Evolutionary conservation across 2,113 vertebrate species (phyloP).

Genomic region (Peromyscus californicus): DNA sequence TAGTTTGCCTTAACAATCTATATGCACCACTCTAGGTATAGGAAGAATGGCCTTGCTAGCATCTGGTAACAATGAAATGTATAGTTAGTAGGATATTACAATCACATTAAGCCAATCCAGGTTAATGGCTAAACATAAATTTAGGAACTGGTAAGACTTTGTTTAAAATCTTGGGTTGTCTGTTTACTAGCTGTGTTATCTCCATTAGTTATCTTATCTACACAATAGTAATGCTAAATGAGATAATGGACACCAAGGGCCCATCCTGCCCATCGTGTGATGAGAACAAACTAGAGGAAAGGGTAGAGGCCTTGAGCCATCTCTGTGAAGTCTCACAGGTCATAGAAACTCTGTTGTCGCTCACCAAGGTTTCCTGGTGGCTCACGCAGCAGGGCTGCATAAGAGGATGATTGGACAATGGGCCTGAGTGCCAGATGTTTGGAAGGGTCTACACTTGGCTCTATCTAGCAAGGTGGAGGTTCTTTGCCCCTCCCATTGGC

Average conservation of each 20-base stretch:
- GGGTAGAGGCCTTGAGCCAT: neutral
- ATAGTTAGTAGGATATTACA: neutral
- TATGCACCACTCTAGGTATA: neutral
- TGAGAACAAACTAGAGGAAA: neutral
- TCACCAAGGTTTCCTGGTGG: too few species aligned
- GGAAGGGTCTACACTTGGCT: too few species aligned
- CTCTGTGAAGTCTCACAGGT: neutral
- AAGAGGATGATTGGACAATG: too few species aligned
- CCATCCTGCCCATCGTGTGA: neutral
- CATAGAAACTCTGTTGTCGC: neutral
- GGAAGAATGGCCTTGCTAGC: neutral
- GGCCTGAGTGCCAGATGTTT: too few species aligned
- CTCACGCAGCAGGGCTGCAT: too few species aligned
- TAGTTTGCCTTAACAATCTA: neutral
- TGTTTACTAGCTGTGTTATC: neutral
- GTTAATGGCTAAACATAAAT: constrained; percentile 20
- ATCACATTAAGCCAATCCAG: neutral
- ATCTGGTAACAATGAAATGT: neutral
- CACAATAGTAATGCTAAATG: neutral
- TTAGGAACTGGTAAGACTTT: neutral
- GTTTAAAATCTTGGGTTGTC: constrained; percentile 42
- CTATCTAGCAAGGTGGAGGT: too few species aligned
- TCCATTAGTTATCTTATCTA: neutral
- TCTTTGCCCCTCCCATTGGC: too few species aligned
- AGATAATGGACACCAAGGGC: neutral